phyloP scores from a whole-genome alignment of 2,888 invertebrate species.

The Netelia virgata region DNA sequence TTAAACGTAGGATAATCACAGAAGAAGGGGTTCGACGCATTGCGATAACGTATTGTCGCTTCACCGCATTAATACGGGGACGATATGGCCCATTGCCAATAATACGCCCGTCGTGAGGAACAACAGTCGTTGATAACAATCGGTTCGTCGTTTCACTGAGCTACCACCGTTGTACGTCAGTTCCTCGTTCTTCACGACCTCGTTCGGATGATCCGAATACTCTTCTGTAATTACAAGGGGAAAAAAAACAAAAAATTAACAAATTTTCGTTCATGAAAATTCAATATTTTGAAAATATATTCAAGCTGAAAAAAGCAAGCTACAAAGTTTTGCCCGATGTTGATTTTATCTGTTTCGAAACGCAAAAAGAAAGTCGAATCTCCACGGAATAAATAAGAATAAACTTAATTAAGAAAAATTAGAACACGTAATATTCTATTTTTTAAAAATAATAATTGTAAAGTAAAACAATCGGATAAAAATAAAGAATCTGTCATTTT shows the following conservation, averaged over 20 bases:
- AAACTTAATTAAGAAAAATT: too few species aligned
- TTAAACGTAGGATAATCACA: conserved; percentile 85
- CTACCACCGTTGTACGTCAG: conserved; percentile 89
- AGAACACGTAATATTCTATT: too few species aligned
- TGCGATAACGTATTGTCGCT: conserved; percentile 79
- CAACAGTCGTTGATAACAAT: conserved; percentile 72
- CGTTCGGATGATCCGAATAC: conserved; percentile 95
- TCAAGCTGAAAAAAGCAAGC: too few species aligned
- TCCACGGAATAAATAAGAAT: too few species aligned
- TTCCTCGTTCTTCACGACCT: conserved; percentile 97
- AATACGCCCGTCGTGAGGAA: conserved; percentile 78
- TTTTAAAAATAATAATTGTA: too few species aligned
- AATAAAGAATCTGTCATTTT: too few species aligned
- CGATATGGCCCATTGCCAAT: conserved; percentile 76
- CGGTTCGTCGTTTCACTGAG: conserved; percentile 73
- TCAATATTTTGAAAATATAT: too few species aligned
- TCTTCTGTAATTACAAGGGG: conserved; percentile 87
- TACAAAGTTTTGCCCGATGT: too few species aligned
- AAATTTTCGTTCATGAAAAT: too few species aligned
- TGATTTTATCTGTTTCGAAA: too few species aligned
- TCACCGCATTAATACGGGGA: conserved; percentile 83
- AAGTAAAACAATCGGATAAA: too few species aligned
- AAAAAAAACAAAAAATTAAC: conserved; percentile 6
- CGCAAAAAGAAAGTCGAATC: too few species aligned
- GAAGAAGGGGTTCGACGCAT: conserved; percentile 83